These are phyloP conservation scores for Leucania comma DNA, from an alignment of 2,888 invertebrate species.

Conservation along the genomic window DNA sequence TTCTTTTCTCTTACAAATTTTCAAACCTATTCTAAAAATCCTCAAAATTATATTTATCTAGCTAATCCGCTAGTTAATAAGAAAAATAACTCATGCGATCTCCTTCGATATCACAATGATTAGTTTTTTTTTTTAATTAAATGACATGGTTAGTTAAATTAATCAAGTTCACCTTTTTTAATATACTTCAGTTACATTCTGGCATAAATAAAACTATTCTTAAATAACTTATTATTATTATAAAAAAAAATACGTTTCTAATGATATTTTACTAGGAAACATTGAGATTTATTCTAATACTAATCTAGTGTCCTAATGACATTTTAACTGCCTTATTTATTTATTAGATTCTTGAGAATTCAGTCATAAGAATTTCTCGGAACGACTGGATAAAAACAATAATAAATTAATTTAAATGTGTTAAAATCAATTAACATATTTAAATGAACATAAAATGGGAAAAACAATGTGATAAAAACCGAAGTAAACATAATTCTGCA, in stretches of 20 bases:
- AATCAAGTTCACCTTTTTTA: no score
- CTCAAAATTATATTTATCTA: no score
- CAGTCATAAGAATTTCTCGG: neutral
- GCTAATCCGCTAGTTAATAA: no score
- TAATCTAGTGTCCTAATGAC: neutral
- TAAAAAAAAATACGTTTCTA: neutral
- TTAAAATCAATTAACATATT: constrained; percentile 16
- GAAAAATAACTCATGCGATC: no score
- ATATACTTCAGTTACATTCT: no score
- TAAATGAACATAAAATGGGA: neutral
- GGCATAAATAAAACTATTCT: no score
- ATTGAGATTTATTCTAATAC: neutral
- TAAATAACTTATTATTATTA: no score
- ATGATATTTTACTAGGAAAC: neutral
- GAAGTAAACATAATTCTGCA: neutral
- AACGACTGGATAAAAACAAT: constrained; percentile 1
- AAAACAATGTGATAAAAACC: neutral
- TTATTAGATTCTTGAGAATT: neutral
- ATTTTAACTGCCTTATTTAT: neutral
- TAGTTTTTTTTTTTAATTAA: no score
- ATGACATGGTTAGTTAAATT: no score
- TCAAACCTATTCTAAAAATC: no score
- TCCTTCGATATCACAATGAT: no score
- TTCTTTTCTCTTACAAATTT: no score
- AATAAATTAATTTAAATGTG: constrained; percentile 5